Percentiles rank a stretch among this genome's conserved stretches.
These are phyloP conservation scores for Montipora sp. DNA, from an alignment of 64 coral and sea anemone species.

Conservation along the genomic window DNA sequence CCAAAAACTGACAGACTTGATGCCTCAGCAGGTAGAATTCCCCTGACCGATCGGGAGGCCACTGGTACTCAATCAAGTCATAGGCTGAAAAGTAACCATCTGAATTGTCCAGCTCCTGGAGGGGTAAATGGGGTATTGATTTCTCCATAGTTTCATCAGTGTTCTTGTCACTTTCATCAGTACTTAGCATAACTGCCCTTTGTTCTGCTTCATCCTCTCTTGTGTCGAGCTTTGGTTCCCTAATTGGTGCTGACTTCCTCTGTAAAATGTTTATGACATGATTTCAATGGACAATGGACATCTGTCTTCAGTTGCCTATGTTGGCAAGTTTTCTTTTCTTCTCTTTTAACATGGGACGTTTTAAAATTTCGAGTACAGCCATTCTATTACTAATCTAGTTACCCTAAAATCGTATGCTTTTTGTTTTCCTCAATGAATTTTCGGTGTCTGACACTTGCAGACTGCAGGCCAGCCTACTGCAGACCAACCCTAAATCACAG, in stretches of 20 bases:
- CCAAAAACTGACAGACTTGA: slow-evolving; percentile 83
- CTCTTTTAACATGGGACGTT: too few relatives aligned
- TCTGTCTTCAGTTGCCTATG: too few relatives aligned
- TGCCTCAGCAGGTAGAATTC: slow-evolving; percentile 74
- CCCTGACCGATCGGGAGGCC: slow-evolving; percentile 81
- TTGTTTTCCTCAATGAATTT: too few relatives aligned
- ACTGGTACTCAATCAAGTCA: slow-evolving; percentile 79
- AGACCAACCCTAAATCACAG: too few relatives aligned
- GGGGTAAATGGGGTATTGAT: background rate
- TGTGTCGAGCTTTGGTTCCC: slow-evolving; percentile 56
- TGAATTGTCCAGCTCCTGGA: background rate
- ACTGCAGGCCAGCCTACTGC: too few relatives aligned
- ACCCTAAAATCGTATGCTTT: too few relatives aligned
- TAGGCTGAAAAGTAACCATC: slow-evolving; percentile 48
- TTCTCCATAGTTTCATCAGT: slow-evolving; percentile 31
- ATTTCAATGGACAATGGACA: too few relatives aligned
- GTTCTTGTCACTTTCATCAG: slow-evolving; percentile 17
- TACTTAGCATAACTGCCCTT: slow-evolving; percentile 46
- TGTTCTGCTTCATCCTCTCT: slow-evolving; percentile 40
- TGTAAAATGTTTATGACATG: slow-evolving; percentile 6
- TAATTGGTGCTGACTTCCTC: slow-evolving; percentile 53
- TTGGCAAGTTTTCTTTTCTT: too few relatives aligned
- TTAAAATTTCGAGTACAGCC: too few relatives aligned
- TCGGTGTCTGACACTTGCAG: too few relatives aligned
- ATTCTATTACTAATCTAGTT: too few relatives aligned